phyloP scores from a whole-genome alignment of 2,113 vertebrate species.

The Cromileptes altivelis region DNA sequence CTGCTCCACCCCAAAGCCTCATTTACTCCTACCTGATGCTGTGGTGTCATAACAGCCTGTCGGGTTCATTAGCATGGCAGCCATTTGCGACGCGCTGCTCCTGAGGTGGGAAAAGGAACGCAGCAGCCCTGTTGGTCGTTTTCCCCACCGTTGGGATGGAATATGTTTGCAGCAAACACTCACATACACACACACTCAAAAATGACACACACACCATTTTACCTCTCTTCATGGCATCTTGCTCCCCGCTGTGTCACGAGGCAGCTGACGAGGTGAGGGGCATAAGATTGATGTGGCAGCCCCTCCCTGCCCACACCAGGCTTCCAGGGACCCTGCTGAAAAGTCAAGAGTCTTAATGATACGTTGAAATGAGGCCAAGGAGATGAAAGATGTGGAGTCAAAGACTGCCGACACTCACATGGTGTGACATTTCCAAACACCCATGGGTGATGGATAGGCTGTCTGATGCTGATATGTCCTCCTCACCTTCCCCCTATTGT shows the following conservation, averaged over 20 bases:
- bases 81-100: constrained; percentile 76
- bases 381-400: constrained; percentile 74
- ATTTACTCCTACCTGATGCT: constrained; percentile 86
- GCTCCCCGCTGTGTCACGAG: constrained; percentile 52
- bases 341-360: constrained; percentile 83
- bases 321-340: constrained; percentile 66
- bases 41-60: constrained; percentile 85
- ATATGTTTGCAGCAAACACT: constrained; percentile 57
- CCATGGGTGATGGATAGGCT: constrained; percentile 59
- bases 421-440: constrained; percentile 78
- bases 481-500: constrained; percentile 43
- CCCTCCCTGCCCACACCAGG: constrained; percentile 64
- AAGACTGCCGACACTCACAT: constrained; percentile 56
- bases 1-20: constrained; percentile 80
- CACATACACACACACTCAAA: constrained; percentile 21
- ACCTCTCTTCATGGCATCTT: constrained; percentile 39
- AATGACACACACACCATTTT: constrained; percentile 48
- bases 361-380: constrained; percentile 75
- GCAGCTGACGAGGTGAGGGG: constrained; percentile 65
- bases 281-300: constrained; percentile 67
- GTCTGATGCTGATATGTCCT: constrained; percentile 44
- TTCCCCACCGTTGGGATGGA: constrained; percentile 43
- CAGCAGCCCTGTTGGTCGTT: constrained; percentile 58
- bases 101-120: constrained; percentile 77
- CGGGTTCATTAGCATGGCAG: constrained; percentile 84